phyloP scores from a whole-genome alignment of 2,113 vertebrate genomes.

The Lates calcarifer region DNA sequence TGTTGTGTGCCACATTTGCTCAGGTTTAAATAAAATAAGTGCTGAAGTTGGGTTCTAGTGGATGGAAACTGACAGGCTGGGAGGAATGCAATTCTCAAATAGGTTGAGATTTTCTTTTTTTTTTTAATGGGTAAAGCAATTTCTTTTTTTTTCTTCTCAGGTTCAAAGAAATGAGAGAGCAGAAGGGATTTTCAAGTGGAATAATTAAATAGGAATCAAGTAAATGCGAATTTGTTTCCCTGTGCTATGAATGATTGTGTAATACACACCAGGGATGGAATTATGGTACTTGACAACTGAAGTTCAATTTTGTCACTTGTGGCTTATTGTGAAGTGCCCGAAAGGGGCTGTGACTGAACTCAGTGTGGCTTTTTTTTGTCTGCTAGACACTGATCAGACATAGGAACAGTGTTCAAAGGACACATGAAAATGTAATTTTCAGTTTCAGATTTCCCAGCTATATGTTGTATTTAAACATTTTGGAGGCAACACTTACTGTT shows the following conservation, averaged over 20 bases:
- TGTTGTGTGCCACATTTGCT: slow-evolving; percentile 57
- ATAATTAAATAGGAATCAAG: slow-evolving; percentile 76
- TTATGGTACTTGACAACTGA: slow-evolving; percentile 61
- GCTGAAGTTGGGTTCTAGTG: slow-evolving; percentile 44
- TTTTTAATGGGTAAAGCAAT: slow-evolving; percentile 44
- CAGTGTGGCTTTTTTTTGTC: neutral
- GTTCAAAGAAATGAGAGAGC: slow-evolving; percentile 40
- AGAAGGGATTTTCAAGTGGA: slow-evolving; percentile 64
- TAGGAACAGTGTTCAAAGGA: neutral
- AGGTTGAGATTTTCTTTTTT: slow-evolving; percentile 32
- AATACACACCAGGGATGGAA: slow-evolving; percentile 61
- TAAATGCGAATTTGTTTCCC: slow-evolving; percentile 70
- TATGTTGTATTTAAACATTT: neutral
- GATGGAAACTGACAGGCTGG: slow-evolving; percentile 59
- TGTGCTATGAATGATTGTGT: slow-evolving; percentile 55
- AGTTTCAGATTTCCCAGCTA: neutral
- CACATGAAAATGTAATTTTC: neutral
- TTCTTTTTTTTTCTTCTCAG: slow-evolving; percentile 21
- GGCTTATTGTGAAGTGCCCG: slow-evolving; percentile 50
- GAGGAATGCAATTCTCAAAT: slow-evolving; percentile 54
- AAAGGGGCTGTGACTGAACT: slow-evolving; percentile 9
- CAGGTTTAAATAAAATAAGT: slow-evolving; percentile 61
- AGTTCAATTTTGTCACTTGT: slow-evolving; percentile 68
- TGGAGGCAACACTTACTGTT: neutral
- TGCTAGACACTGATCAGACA: slow-evolving; percentile 21